Conservation (phyloP, 2,888 invertebrate species). For the Nymphalis urticae region DNA sequence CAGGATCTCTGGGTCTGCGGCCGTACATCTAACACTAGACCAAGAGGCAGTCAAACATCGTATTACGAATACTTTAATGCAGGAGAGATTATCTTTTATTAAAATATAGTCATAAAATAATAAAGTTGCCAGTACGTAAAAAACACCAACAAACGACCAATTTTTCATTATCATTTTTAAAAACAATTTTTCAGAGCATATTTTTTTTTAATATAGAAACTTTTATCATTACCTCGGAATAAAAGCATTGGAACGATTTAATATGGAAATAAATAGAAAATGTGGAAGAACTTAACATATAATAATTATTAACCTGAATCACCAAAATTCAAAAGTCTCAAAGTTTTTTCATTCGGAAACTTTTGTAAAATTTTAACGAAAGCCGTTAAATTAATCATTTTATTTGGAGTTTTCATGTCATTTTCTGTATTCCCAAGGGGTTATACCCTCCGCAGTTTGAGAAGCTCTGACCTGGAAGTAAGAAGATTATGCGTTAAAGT, state of each 20-base stretch:
- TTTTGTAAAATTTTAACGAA: neutral
- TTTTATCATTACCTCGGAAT: neutral
- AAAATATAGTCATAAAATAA: too few relatives aligned
- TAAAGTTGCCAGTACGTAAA: too few relatives aligned
- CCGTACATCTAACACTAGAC: too few relatives aligned
- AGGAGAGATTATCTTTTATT: too few relatives aligned
- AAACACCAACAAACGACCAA: too few relatives aligned
- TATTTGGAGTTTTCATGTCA: neutral
- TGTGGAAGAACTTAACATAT: slow-evolving; percentile 14
- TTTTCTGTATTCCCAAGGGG: neutral
- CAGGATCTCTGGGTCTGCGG: too few relatives aligned
- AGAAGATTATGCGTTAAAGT: slow-evolving; percentile 17
- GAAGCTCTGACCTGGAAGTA: slow-evolving; percentile 12
- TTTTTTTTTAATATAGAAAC: neutral
- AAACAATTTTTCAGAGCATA: neutral
- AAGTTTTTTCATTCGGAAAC: slow-evolving; percentile 14
- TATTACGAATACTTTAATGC: too few relatives aligned
- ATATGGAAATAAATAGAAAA: slow-evolving; percentile 20
- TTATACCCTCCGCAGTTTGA: neutral
- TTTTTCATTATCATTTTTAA: neutral
- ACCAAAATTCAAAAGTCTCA: neutral
- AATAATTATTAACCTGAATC: slow-evolving; percentile 8
- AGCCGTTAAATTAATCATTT: neutral
- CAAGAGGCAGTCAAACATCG: too few relatives aligned
- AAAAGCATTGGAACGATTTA: slow-evolving; percentile 13